Conservation (phyloP, 1,140 invertebrate genomes). For the Fopius arisanus region DNA sequence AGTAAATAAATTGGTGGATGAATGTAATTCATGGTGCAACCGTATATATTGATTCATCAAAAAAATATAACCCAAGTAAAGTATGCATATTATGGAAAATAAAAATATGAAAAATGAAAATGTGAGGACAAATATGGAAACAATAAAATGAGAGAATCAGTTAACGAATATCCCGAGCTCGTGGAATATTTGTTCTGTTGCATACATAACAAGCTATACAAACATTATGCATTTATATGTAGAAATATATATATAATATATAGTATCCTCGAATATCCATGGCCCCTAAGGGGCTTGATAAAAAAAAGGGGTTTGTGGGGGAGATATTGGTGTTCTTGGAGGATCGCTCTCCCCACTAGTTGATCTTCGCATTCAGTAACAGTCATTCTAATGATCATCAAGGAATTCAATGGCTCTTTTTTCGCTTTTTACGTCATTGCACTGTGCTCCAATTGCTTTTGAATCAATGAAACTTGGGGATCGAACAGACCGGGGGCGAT, state of each 20-base stretch:
- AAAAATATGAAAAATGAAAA: background rate
- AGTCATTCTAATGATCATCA: background rate
- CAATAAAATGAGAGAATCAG: conserved; percentile 2
- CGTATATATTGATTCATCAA: background rate
- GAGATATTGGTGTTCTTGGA: conserved; percentile 44
- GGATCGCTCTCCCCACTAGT: conserved; percentile 40
- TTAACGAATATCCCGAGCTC: conserved; percentile 32
- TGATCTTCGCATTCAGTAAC: conserved; percentile 9
- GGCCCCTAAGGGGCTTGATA: conserved; percentile 48
- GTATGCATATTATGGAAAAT: background rate
- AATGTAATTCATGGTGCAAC: background rate
- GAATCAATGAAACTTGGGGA: conserved; percentile 41
- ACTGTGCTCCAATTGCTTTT: conserved; percentile 33
- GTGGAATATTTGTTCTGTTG: conserved; percentile 29
- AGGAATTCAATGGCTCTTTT: background rate
- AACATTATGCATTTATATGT: conserved; percentile 39
- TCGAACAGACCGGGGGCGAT: conserved; percentile 41
- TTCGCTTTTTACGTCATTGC: background rate
- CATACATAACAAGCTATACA: conserved; percentile 44
- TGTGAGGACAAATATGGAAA: conserved; percentile 4
- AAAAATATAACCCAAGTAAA: background rate
- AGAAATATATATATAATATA: conserved; percentile 32
- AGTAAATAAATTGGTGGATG: conserved; percentile 9
- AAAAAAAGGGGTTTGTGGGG: conserved; percentile 1
- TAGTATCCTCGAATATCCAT: conserved; percentile 34